A percentile compares a stretch with the other conserved stretches of the same genome.
These are phyloP conservation scores for Maccullochella peelii DNA, from an alignment of 2,113 vertebrate species.

Conservation along the genomic window DNA sequence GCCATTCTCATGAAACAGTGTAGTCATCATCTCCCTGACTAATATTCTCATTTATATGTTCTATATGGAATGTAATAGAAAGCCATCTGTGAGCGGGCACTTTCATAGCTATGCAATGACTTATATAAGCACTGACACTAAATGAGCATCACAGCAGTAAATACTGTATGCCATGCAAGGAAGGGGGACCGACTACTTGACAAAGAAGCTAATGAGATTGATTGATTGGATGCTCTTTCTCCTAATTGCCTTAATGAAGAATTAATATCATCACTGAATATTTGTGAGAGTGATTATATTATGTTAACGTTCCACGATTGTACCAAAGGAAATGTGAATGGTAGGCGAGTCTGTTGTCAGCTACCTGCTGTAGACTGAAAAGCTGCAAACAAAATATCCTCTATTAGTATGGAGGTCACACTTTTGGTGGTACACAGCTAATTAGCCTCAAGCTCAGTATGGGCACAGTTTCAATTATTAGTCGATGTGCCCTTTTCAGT, in stretches of 20 bases:
- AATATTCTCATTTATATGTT: conserved; percentile 62
- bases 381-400: conserved; percentile 42
- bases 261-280: conserved; percentile 66
- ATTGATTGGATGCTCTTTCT: conserved; percentile 66
- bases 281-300: conserved; percentile 62
- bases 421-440: conserved; percentile 60
- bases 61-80: conserved; percentile 49
- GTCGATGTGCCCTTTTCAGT: conserved; percentile 72
- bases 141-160: conserved; percentile 52
- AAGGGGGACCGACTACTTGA: conserved; percentile 44
- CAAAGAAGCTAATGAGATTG: conserved; percentile 65
- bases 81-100: conserved; percentile 50
- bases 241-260: conserved; percentile 70
- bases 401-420: conserved; percentile 73
- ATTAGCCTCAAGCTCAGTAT: conserved; percentile 68
- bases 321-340: conserved; percentile 31
- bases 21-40: conserved; percentile 43
- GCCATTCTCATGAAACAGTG: conserved; percentile 41
- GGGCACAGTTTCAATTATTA: conserved; percentile 68
- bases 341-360: conserved; percentile 17
- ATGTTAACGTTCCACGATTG: conserved; percentile 47
- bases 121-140: conserved; percentile 52
- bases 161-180: conserved; percentile 38
- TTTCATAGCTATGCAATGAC: conserved; percentile 40
- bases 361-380: conserved; percentile 45